A percentile compares a stretch with the other conserved stretches of the same genome.
phyloP scores from a whole-genome alignment of 2,797 vertebrate genomes.

The Botia almorhae region DNA sequence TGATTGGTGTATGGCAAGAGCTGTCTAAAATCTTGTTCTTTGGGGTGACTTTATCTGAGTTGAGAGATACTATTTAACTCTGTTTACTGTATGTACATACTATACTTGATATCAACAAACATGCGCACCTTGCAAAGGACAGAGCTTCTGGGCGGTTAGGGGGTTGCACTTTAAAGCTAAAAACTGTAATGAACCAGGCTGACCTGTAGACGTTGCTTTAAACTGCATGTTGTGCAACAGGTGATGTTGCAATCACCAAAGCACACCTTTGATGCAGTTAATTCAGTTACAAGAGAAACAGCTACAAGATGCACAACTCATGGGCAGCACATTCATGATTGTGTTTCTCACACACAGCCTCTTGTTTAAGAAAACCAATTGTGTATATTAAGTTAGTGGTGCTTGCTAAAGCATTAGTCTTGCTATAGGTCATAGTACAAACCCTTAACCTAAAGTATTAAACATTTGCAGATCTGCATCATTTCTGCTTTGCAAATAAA shows the following conservation, averaged over 20 bases:
- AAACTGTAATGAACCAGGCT: slow-evolving; percentile 24
- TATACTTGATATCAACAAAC: neutral
- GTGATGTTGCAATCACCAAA: slow-evolving; percentile 24
- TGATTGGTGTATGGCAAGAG: neutral
- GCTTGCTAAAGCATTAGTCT: too few relatives aligned
- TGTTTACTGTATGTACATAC: neutral
- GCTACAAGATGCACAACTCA: neutral
- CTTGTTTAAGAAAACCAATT: neutral
- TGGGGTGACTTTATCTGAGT: slow-evolving; percentile 8
- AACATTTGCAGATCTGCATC: too few relatives aligned
- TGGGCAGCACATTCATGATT: neutral
- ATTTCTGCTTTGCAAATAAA: too few relatives aligned
- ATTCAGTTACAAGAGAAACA: neutral
- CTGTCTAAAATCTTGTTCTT: neutral
- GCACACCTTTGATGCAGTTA: slow-evolving; percentile 19
- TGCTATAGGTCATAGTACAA: too few relatives aligned
- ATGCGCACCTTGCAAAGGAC: neutral
- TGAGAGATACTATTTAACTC: neutral
- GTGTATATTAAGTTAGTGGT: too few relatives aligned
- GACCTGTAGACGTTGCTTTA: slow-evolving; percentile 16
- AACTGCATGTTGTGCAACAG: slow-evolving; percentile 23
- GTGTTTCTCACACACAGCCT: neutral
- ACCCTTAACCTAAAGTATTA: too few relatives aligned
- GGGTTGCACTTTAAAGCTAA: neutral
- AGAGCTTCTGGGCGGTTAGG: neutral